These are phyloP conservation scores for Eristalinus sepulchralis DNA, from an alignment of 2,888 invertebrate species.

Conservation along the genomic window DNA sequence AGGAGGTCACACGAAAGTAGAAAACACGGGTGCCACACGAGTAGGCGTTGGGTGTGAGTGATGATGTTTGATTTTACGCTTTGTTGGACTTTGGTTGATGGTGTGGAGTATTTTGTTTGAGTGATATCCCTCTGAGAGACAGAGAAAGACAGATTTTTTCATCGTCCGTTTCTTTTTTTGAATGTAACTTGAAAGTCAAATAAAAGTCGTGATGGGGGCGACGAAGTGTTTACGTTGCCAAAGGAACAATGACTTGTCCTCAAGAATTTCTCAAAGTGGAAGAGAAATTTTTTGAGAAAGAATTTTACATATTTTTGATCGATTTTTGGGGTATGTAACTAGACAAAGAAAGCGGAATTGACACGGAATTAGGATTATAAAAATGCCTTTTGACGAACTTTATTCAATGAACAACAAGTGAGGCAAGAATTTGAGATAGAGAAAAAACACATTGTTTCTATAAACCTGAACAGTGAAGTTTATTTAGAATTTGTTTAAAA, in stretches of 20 bases:
- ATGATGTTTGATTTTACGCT: conserved; percentile 69
- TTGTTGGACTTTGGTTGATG: conserved; percentile 55
- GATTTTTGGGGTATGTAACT: not conserved
- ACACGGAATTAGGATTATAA: no score
- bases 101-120: conserved; percentile 22
- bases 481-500: no score
- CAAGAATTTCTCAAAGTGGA: conserved; percentile 35
- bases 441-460: no score
- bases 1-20: not conserved
- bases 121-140: not conserved
- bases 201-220: conserved; percentile 39
- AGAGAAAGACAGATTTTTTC: not conserved
- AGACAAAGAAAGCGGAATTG: not conserved
- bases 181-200: conserved; percentile 42
- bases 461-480: no score
- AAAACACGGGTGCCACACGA: not conserved
- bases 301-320: not conserved
- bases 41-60: conserved; percentile 44
- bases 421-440: no score
- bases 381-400: no score
- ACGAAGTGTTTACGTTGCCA: conserved; percentile 32
- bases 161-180: not conserved
- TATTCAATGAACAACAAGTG: no score
- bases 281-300: not conserved
- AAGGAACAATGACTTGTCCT: conserved; percentile 47